phyloP scores from a whole-genome alignment of 2,888 invertebrate species.

The Phaonia tiefii region DNA sequence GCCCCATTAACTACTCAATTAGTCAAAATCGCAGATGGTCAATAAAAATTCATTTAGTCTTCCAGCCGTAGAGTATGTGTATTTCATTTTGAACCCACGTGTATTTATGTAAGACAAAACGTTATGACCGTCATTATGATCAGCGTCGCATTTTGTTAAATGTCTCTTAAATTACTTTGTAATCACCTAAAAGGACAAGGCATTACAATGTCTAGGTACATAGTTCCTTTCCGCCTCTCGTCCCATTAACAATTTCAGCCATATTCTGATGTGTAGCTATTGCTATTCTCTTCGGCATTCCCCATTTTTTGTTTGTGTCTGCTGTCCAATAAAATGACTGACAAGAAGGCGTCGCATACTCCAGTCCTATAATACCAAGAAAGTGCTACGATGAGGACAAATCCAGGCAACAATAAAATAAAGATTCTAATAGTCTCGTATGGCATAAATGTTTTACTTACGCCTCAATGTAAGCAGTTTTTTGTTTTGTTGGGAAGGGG shows the following conservation, averaged over 20 bases:
- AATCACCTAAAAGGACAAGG: conserved; percentile 22
- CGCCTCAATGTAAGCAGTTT: neutral
- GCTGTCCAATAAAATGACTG: conserved; percentile 55
- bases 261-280: neutral
- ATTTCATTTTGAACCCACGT: neutral
- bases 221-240: too few relatives aligned
- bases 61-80: too few relatives aligned
- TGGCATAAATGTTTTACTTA: conserved; percentile 32
- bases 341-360: conserved; percentile 50
- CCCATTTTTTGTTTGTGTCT: conserved; percentile 8
- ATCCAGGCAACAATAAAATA: conserved; percentile 23
- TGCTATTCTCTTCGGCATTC: conserved; percentile 4
- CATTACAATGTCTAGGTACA: neutral
- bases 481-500: neutral
- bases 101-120: neutral
- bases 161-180: conserved; percentile 33
- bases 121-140: conserved; percentile 24
- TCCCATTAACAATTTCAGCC: neutral
- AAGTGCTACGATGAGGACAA: neutral
- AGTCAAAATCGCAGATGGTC: too few relatives aligned
- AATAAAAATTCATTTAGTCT: too few relatives aligned
- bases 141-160: conserved; percentile 30
- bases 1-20: too few relatives aligned
- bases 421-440: conserved; percentile 40
- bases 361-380: neutral